Percentiles rank a stretch among this genome's conserved stretches.
These are phyloP conservation scores for Pocillopora damicornis DNA, from an alignment of 64 coral and sea anemone genomes.

Conservation along the genomic window DNA sequence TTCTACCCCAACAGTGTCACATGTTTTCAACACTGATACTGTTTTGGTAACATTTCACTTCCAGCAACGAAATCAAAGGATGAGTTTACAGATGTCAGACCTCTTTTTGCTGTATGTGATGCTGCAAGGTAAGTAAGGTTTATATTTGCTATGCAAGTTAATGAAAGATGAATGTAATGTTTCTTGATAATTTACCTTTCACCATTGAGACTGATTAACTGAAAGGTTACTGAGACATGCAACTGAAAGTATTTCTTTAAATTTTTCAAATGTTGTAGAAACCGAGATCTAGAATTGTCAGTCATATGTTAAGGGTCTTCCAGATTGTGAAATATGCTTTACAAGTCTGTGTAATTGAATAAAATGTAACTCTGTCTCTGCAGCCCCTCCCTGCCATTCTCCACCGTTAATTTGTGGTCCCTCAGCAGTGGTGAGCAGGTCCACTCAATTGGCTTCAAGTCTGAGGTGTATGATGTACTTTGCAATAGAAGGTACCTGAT, in stretches of 20 bases:
- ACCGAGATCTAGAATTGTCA: too few species aligned
- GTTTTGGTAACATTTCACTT: background rate
- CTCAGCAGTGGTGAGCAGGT: conserved; percentile 80
- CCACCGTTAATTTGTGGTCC: conserved; percentile 96
- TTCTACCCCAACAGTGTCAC: background rate
- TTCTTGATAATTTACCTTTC: too few species aligned
- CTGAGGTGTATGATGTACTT: conserved; percentile 92
- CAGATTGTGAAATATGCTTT: background rate
- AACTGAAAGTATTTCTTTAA: too few species aligned
- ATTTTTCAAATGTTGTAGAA: too few species aligned
- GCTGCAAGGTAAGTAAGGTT: conserved; percentile 72
- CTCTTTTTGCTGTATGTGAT: conserved; percentile 97
- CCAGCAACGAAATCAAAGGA: conserved; percentile 42
- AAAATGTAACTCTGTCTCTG: background rate
- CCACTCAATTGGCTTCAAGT: conserved; percentile 91
- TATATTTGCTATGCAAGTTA: background rate
- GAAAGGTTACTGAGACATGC: too few species aligned
- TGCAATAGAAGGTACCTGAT: conserved; percentile 76
- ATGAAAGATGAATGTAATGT: too few species aligned
- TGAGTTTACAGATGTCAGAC: conserved; percentile 76
- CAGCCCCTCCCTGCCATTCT: conserved; percentile 90
- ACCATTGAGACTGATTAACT: too few species aligned
- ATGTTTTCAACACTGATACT: background rate
- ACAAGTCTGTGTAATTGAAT: background rate
- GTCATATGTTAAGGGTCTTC: too few species aligned